phyloP scores from a whole-genome alignment of 2,888 invertebrate species.

The Minunthozetes semirufus region DNA sequence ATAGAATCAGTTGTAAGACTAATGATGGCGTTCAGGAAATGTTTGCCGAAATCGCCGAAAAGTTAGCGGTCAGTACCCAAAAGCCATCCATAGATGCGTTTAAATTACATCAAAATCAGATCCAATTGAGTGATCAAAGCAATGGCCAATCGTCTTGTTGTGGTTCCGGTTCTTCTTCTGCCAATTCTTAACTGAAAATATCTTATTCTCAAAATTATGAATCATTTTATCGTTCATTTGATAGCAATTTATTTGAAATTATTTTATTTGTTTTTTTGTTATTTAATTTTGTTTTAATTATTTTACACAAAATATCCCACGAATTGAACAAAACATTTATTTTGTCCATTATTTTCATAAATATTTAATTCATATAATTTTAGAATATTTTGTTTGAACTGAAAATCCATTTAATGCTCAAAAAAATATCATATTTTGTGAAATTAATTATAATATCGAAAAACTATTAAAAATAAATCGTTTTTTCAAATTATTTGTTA shows the following conservation, averaged over 20 bases:
- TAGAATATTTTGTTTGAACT: not conserved
- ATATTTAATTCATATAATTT: not conserved
- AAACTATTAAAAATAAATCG: not conserved
- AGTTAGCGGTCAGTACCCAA: slow-evolving; percentile 31
- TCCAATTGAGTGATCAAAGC: not conserved
- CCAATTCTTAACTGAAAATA: not conserved
- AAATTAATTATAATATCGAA: not conserved
- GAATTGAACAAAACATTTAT: not conserved
- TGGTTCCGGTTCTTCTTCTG: not conserved
- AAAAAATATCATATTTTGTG: not conserved
- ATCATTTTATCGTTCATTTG: not conserved
- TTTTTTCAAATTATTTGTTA: not conserved
- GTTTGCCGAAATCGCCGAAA: slow-evolving; percentile 37
- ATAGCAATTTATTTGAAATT: not conserved
- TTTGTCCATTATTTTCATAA: not conserved
- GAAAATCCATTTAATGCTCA: not conserved
- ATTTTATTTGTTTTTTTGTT: not conserved
- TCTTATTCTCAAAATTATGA: not conserved
- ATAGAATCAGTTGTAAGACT: slow-evolving; percentile 38
- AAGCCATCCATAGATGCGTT: slow-evolving; percentile 35
- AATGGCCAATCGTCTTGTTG: not conserved
- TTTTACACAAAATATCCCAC: too few relatives aligned
- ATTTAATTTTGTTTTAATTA: too few relatives aligned
- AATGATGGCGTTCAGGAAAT: slow-evolving; percentile 37
- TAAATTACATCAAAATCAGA: slow-evolving; percentile 33